Evolutionary conservation across 1,140 invertebrate species (phyloP).

Genomic region (Rhynchophorus ferrugineus): DNA sequence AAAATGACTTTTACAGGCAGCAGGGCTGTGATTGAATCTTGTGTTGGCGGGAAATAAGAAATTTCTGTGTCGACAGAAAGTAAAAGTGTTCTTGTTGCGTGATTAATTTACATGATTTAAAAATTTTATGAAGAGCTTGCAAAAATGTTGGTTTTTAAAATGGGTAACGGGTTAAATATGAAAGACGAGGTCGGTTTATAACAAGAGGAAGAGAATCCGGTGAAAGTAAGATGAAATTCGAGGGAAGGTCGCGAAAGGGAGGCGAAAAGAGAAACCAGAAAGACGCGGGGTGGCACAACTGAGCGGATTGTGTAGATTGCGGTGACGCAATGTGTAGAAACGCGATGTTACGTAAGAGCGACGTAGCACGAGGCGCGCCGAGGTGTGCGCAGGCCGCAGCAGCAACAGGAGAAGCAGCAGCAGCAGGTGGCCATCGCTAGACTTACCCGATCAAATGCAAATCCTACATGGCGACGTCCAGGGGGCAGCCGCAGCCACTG

Average conservation of each 20-base stretch:
- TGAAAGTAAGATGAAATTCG: background rate
- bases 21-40: too few relatives aligned
- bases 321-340: conserved; percentile 33
- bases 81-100: too few relatives aligned
- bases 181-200: too few relatives aligned
- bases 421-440: background rate
- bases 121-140: too few relatives aligned
- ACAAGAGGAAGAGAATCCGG: too few relatives aligned
- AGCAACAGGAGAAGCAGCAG: background rate
- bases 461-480: conserved; percentile 26
- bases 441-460: conserved; percentile 3
- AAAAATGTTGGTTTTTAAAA: too few relatives aligned
- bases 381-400: conserved; percentile 24
- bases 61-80: too few relatives aligned
- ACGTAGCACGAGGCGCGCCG: conserved; percentile 33
- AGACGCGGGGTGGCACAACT: background rate
- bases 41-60: too few relatives aligned
- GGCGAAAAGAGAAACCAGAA: background rate
- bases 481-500: conserved; percentile 31
- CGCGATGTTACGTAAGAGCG: conserved; percentile 29
- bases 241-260: background rate
- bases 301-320: conserved; percentile 1
- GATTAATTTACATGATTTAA: too few relatives aligned
- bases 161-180: too few relatives aligned
- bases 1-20: too few relatives aligned